A percentile compares a stretch with the other conserved stretches of the same genome.
phyloP scores from a whole-genome alignment of 2,888 invertebrate species.

The Thymelicus sylvestris region DNA sequence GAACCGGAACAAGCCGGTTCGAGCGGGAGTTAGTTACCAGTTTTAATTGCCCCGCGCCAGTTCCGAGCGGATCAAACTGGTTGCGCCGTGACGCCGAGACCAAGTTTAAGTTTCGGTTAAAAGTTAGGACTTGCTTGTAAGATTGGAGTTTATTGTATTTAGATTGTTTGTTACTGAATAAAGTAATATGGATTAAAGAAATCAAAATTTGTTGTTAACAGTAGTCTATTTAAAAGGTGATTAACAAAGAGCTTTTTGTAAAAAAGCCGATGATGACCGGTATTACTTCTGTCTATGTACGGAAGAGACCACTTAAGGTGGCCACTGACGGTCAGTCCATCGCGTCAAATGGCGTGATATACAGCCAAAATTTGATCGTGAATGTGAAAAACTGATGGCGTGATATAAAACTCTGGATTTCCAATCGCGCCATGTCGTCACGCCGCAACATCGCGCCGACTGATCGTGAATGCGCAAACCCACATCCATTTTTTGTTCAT shows the following conservation, averaged over 20 bases:
- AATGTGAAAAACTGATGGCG: no score
- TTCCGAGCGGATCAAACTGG: constrained; percentile 57
- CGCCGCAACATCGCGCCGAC: no score
- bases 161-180: not conserved
- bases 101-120: constrained; percentile 24
- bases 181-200: not conserved
- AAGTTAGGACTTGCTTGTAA: constrained; percentile 15
- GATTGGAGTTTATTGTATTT: constrained; percentile 1
- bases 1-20: constrained; percentile 23
- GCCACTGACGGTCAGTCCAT: no score
- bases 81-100: constrained; percentile 33
- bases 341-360: no score
- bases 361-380: no score
- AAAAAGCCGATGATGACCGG: no score
- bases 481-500: no score
- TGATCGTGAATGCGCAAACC: no score
- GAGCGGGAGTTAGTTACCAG: constrained; percentile 50
- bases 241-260: not conserved
- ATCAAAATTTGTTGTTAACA: not conserved
- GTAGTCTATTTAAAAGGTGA: not conserved
- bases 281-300: no score
- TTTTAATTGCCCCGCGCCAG: constrained; percentile 58
- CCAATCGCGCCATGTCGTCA: no score
- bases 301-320: no score
- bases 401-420: no score